Evolutionary conservation across 2,797 vertebrate genomes (phyloP), one percentile per base, ranked within the genome.

Genomic region (Argyrosomus regius): DNA sequence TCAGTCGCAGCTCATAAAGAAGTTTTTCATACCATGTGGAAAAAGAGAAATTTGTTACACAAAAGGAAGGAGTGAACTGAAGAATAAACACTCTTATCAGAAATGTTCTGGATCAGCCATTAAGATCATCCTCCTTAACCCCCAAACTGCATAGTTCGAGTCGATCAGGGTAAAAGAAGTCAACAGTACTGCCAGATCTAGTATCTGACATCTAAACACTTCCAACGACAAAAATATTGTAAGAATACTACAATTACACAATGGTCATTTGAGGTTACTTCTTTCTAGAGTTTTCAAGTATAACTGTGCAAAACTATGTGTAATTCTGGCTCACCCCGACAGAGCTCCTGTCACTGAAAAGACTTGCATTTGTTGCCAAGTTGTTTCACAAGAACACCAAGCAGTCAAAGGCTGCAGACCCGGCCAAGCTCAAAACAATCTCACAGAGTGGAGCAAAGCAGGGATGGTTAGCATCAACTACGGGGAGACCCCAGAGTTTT

Each of bases 331-430:
- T 85, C 61, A 83, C 41, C 66, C 54, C 57, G 17, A 46, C 61
- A 79, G 60, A 73, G 68, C 80, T 72, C 35, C 63, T 77, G 69
- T 82, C 78, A 64, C 57, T 81, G 31, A 81, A 73, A 87, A 61
- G 52, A 82, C 63, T 58, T 81, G 18, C 28, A 69, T 71, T 84
- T 81, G 48, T 78, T 83, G 77, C 89, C 84, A 91, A 84, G 65
- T 58, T 78, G 66, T 90, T 87, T 85, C 87, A 82, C 66, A 82
- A 86, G 80, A 84, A 75, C 52, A 80, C 50, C 50, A 60, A 83
- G 59, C 69, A 82, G 54, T 78, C 66, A 77, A 77, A 83, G 48
- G 66, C 81, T 75, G 62, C 28, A 75, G 74, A 68, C 54, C 58
- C 6, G 31, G 78, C 85, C 80, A 89, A 86, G 9, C 62, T 80